Evolutionary conservation across 2,797 vertebrate species (phyloP).

Genomic region (Helicolenus hilgendorfi): DNA sequence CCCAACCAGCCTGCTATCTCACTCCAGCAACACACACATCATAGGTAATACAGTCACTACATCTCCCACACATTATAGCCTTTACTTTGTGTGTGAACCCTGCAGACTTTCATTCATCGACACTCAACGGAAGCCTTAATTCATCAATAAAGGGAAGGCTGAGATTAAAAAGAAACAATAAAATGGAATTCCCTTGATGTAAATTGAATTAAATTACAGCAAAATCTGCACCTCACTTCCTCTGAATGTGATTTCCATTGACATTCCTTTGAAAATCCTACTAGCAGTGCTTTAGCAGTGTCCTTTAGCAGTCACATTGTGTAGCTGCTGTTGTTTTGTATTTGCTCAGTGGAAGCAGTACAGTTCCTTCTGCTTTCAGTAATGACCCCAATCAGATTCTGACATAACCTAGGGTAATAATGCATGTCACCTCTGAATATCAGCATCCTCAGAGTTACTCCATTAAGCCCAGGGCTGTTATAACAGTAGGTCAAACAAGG

Average conservation of each 20-base stretch:
- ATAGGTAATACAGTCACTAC: constrained; percentile 56
- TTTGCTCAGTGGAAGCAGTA: neutral
- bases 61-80: constrained; percentile 47
- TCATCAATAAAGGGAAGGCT: constrained; percentile 11
- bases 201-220: neutral
- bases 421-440: neutral
- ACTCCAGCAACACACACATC: constrained; percentile 47
- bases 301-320: neutral
- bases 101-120: constrained; percentile 41
- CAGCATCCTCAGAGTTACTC: neutral
- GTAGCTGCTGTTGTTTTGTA: neutral
- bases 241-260: neutral
- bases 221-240: neutral
- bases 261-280: neutral
- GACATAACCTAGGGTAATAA: constrained; percentile 2
- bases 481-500: constrained; percentile 16
- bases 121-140: neutral
- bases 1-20: constrained; percentile 74
- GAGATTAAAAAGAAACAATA: neutral
- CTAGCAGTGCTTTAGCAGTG: neutral
- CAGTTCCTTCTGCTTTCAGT: neutral
- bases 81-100: constrained; percentile 46
- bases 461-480: neutral
- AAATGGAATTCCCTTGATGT: neutral
- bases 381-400: constrained; percentile 1